Conservation (phyloP, 2,888 invertebrate species). For the Thelaira solivaga region DNA sequence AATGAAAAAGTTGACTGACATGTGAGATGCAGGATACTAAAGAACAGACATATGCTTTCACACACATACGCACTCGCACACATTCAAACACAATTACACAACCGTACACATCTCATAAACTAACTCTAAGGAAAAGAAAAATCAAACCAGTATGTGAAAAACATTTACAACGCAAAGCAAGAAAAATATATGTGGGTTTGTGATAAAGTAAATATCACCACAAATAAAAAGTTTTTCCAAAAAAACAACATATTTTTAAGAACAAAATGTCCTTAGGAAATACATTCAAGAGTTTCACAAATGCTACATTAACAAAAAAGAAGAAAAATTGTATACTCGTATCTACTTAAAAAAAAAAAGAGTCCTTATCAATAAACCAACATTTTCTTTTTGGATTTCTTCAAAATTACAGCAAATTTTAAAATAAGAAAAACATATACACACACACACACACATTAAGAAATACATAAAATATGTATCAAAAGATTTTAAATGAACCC, state of each 20-base stretch:
- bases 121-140: slow-evolving; percentile 49
- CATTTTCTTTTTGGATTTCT: slow-evolving; percentile 56
- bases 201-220: slow-evolving; percentile 19
- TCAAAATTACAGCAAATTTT: slow-evolving; percentile 57
- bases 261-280: slow-evolving; percentile 70
- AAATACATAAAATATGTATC: background rate
- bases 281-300: slow-evolving; percentile 53
- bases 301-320: slow-evolving; percentile 34
- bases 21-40: slow-evolving; percentile 32
- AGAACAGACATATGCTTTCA: background rate
- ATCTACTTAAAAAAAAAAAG: slow-evolving; percentile 21
- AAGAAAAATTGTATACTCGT: too few species aligned
- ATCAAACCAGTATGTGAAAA: slow-evolving; percentile 3
- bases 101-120: background rate
- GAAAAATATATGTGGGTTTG: background rate
- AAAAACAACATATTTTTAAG: slow-evolving; percentile 19
- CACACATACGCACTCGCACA: background rate
- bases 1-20: slow-evolving; percentile 64
- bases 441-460: too few species aligned
- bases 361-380: slow-evolving; percentile 33
- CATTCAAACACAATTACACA: too few species aligned
- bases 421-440: too few species aligned
- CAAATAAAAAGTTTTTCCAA: slow-evolving; percentile 24
- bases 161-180: slow-evolving; percentile 5
- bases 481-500: too few species aligned